phyloP scores from a whole-genome alignment of 2,113 vertebrate species.

The Apeltes quadracus region DNA sequence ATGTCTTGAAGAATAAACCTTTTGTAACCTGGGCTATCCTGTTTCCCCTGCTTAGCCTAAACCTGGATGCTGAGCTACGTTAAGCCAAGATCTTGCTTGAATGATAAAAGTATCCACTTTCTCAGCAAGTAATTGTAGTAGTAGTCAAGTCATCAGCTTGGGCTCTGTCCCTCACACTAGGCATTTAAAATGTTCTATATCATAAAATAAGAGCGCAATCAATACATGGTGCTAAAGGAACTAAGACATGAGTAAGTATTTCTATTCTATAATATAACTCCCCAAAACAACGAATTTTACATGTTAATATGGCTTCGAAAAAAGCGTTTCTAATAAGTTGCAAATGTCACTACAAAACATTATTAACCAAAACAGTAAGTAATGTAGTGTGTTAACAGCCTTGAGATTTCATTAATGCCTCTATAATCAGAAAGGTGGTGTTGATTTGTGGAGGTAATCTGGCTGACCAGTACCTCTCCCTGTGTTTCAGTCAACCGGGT shows the following conservation, averaged over 20 bases:
- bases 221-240: background rate
- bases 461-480: background rate
- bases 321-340: background rate
- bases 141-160: no score
- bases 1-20: no score
- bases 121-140: background rate
- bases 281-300: no score
- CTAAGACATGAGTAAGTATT: no score
- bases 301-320: background rate
- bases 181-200: no score
- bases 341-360: background rate
- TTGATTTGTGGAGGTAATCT: background rate
- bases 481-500: slow-evolving; percentile 83
- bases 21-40: no score
- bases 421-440: background rate
- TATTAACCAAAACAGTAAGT: background rate
- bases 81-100: no score
- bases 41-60: no score
- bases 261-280: no score
- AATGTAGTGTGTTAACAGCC: no score
- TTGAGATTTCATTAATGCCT: background rate
- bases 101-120: background rate
- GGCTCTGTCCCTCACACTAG: no score
- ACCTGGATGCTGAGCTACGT: no score
- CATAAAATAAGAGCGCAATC: background rate